These are phyloP conservation scores for Ectemnius lituratus DNA, from an alignment of 2,888 invertebrate species.

Conservation along the genomic window DNA sequence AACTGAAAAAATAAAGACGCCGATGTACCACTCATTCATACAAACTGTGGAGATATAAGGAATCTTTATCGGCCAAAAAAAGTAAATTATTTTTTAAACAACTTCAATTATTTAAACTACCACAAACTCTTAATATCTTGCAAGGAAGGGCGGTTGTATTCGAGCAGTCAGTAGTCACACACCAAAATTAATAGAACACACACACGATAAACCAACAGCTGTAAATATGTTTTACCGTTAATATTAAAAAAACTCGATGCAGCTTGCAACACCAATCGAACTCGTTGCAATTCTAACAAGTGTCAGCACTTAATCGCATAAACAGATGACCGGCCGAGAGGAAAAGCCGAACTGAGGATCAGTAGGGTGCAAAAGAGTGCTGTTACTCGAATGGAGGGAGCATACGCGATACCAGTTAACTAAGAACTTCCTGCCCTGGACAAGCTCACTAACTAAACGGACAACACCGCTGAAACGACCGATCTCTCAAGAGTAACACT, in stretches of 20 bases:
- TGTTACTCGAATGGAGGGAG: slow-evolving; percentile 59
- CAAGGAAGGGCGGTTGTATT: too few relatives aligned
- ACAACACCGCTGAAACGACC: slow-evolving; percentile 42
- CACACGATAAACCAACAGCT: not conserved
- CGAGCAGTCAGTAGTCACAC: too few relatives aligned
- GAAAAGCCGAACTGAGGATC: slow-evolving; percentile 44
- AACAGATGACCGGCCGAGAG: slow-evolving; percentile 35
- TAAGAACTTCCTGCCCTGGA: slow-evolving; percentile 73
- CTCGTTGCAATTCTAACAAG: not conserved
- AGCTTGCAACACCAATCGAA: not conserved
- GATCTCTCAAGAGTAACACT: slow-evolving; percentile 30
- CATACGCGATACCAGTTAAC: slow-evolving; percentile 63
- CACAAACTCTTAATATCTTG: too few relatives aligned
- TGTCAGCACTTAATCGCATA: not conserved
- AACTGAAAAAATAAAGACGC: too few relatives aligned
- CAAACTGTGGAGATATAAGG: too few relatives aligned
- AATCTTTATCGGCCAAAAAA: too few relatives aligned
- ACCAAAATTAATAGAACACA: not conserved
- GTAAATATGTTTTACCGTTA: not conserved
- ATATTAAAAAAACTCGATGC: not conserved
- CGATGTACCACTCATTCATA: too few relatives aligned
- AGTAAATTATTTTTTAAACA: too few relatives aligned
- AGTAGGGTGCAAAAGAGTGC: slow-evolving; percentile 53
- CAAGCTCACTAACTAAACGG: slow-evolving; percentile 66
- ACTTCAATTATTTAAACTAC: too few relatives aligned